These are phyloP conservation scores for Cheirogaleus major DNA, from an alignment of 2,797 vertebrate genomes.

Conservation along the genomic window DNA sequence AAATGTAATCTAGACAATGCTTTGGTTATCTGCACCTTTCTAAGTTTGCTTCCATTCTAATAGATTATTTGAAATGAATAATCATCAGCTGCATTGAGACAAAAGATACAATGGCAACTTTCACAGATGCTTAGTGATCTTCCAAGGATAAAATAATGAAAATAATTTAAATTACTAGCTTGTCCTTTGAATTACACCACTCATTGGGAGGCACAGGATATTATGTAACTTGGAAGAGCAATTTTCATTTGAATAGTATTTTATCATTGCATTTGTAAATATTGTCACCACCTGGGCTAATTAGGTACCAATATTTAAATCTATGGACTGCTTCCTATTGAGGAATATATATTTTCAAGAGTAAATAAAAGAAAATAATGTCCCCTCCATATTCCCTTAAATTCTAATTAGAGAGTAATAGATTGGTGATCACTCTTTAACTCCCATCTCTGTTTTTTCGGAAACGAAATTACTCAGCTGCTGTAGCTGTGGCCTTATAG, in stretches of 20 bases:
- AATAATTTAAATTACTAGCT: not conserved
- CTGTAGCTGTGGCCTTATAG: not conserved
- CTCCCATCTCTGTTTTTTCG: not conserved
- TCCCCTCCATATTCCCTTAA: not conserved
- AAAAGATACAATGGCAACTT: not conserved
- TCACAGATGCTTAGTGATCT: not conserved
- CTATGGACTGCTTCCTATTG: not conserved
- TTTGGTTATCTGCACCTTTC: not conserved
- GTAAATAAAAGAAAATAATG: not conserved
- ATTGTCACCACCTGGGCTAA: not conserved
- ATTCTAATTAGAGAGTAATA: not conserved
- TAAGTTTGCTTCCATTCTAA: not conserved
- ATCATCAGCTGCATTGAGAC: not conserved
- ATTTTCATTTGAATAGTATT: not conserved
- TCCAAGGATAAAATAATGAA: conserved; percentile 4
- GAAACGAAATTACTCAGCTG: not conserved
- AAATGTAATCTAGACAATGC: not conserved
- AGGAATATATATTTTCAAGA: not conserved
- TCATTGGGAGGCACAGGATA: not conserved
- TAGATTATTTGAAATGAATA: conserved; percentile 18
- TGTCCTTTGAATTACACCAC: not conserved
- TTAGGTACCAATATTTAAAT: not conserved
- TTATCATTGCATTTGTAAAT: not conserved
- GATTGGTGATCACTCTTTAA: not conserved
- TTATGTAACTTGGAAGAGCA: not conserved